Evolutionary conservation across 2,797 vertebrate species (phyloP).

Genomic region (Oreonectes daqikongensis): DNA sequence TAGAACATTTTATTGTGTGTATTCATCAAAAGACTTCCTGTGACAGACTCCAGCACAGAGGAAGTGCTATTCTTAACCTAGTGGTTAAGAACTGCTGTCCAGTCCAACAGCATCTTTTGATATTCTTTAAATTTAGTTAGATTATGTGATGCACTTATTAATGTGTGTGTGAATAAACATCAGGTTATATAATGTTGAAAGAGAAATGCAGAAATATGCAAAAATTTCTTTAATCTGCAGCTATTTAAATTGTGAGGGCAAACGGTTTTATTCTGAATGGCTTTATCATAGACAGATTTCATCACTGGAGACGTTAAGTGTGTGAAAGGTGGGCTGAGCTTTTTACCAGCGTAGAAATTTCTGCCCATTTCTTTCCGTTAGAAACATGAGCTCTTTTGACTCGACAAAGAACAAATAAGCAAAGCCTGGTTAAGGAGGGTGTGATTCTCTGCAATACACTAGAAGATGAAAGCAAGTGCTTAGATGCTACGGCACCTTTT

Average conservation of each 20-base stretch:
- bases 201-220: neutral
- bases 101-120: slow-evolving; percentile 27
- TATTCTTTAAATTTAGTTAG: slow-evolving; percentile 28
- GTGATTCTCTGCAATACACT: slow-evolving; percentile 66
- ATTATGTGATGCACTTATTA: slow-evolving; percentile 20
- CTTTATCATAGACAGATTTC: neutral
- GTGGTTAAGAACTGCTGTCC: slow-evolving; percentile 50
- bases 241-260: neutral
- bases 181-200: neutral
- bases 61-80: slow-evolving; percentile 68
- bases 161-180: slow-evolving; percentile 9
- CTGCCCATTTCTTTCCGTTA: slow-evolving; percentile 60
- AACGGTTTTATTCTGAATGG: neutral
- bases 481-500: neutral
- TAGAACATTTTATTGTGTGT: slow-evolving; percentile 54
- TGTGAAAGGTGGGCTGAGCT: neutral
- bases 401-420: slow-evolving; percentile 68
- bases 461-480: slow-evolving; percentile 55
- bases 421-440: slow-evolving; percentile 58
- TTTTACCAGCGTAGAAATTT: neutral
- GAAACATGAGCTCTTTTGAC: slow-evolving; percentile 69
- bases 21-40: slow-evolving; percentile 67
- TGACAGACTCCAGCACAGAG: slow-evolving; percentile 58
- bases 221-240: neutral
- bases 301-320: neutral